phyloP scores from a whole-genome alignment of 2,113 vertebrate genomes.

The Erythrolamprus reginae region DNA sequence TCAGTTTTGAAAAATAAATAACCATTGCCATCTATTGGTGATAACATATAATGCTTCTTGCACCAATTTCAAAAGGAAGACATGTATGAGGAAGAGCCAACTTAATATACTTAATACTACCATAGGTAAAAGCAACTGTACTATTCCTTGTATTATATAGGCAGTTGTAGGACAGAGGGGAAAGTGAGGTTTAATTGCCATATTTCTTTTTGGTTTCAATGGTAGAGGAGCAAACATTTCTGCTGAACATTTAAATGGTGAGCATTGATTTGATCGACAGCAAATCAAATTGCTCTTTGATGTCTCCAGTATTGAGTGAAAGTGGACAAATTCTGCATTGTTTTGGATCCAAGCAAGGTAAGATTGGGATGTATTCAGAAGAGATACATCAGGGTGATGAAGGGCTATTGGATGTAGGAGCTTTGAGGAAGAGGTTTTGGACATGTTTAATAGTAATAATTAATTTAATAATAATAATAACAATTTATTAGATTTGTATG shows the following conservation, averaged over 20 bases:
- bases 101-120: background rate
- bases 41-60: slow-evolving; percentile 22
- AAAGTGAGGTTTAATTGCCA: background rate
- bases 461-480: too few relatives aligned
- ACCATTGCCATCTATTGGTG: slow-evolving; percentile 58
- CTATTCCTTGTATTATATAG: background rate
- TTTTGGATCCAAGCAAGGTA: background rate
- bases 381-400: background rate
- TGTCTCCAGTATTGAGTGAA: background rate
- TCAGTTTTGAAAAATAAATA: background rate
- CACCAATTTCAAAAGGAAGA: background rate
- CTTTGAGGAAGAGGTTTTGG: background rate
- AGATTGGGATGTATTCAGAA: background rate
- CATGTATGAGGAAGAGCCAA: background rate
- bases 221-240: background rate
- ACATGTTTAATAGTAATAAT: too few relatives aligned
- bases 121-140: background rate
- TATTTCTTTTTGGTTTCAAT: slow-evolving; percentile 27
- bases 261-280: background rate
- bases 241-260: background rate
- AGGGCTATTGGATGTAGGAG: background rate
- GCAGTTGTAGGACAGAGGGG: too few relatives aligned
- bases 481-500: too few relatives aligned
- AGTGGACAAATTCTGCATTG: background rate
- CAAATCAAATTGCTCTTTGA: background rate